These are phyloP conservation scores for Galeopterus variegatus DNA, from an alignment of 2,113 vertebrate species.

Conservation along the genomic window DNA sequence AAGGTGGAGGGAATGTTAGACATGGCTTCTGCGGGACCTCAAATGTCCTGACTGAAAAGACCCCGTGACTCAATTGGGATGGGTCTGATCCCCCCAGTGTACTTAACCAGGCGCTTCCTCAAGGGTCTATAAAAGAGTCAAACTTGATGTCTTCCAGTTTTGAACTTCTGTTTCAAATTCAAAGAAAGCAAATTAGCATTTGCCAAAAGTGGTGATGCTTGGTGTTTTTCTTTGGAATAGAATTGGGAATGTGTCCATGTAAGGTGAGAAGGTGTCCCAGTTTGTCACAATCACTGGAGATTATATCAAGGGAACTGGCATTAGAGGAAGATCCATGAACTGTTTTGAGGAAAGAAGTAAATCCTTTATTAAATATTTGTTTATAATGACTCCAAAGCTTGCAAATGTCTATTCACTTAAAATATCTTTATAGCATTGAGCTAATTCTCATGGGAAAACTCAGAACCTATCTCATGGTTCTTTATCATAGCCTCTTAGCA, in stretches of 20 bases:
- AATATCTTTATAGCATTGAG: not conserved
- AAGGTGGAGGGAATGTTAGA: not conserved
- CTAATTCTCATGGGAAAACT: not conserved
- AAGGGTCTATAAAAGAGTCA: not conserved
- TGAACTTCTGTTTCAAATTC: not conserved
- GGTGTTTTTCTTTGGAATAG: not conserved
- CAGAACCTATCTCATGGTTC: not conserved
- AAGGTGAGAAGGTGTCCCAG: not conserved
- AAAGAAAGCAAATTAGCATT: not conserved
- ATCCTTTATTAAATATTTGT: not conserved
- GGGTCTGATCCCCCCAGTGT: not conserved
- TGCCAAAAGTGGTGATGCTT: not conserved
- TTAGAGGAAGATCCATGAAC: not conserved
- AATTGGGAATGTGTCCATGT: not conserved
- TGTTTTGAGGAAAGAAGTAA: not conserved
- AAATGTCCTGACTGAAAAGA: not conserved
- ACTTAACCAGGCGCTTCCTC: not conserved
- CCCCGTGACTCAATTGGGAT: not conserved
- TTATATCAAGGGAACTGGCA: not conserved
- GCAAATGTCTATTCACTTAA: not conserved
- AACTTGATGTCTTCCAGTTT: not conserved
- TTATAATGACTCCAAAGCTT: not conserved
- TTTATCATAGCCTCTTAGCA: not conserved
- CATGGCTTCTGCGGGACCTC: not conserved
- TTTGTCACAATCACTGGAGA: not conserved